These are phyloP conservation scores for Drosophila dunni DNA, from an alignment of 1,140 invertebrate species.

Conservation along the genomic window DNA sequence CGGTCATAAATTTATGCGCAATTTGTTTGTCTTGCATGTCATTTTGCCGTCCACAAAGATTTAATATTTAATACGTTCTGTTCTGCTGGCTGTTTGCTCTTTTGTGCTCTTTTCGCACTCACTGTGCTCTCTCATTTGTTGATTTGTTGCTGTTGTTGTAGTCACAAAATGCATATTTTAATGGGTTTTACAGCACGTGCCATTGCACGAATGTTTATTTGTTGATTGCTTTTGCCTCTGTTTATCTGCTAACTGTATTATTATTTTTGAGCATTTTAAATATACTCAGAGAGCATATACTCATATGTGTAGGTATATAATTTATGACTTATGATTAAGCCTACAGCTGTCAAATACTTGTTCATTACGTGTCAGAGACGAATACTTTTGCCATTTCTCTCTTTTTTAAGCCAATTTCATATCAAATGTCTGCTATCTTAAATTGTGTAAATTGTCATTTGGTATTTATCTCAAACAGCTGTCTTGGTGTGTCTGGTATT, in stretches of 20 bases:
- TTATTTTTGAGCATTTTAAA: constrained; percentile 42
- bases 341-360: constrained; percentile 44
- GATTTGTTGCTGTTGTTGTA: constrained; percentile 32
- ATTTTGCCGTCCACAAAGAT: constrained; percentile 77
- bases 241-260: constrained; percentile 33
- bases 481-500: not conserved
- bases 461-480: not conserved
- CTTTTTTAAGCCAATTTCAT: not conserved
- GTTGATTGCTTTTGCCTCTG: constrained; percentile 44
- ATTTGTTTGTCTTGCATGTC: constrained; percentile 77
- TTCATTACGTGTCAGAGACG: constrained; percentile 8
- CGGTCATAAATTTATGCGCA: constrained; percentile 73
- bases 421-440: not conserved
- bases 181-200: constrained; percentile 81
- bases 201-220: constrained; percentile 58
- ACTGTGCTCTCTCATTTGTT: not conserved
- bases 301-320: constrained; percentile 35
- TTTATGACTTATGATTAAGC: constrained; percentile 54
- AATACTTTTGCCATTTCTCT: not conserved
- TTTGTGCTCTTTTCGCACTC: not conserved
- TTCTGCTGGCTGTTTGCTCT: constrained; percentile 4
- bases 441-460: not conserved
- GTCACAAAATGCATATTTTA: constrained; percentile 63
- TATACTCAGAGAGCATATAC: constrained; percentile 38
- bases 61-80: constrained; percentile 61